Conservation (phyloP, 2,888 invertebrate genomes). For the Drosophila rellima region DNA sequence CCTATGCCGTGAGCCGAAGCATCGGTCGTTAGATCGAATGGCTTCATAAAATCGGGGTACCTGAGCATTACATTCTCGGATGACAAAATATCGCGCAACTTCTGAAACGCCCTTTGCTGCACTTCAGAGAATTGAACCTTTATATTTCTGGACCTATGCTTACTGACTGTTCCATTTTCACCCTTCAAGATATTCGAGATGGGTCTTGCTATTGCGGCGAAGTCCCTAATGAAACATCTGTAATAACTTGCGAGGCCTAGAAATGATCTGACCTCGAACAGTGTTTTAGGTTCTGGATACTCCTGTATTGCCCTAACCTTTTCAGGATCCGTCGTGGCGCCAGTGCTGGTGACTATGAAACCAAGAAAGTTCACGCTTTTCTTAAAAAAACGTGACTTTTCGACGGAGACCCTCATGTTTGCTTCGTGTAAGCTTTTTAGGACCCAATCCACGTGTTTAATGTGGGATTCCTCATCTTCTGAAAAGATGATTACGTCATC, state of each 20-base stretch:
- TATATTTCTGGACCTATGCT: conserved; percentile 9
- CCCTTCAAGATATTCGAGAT: conserved; percentile 4
- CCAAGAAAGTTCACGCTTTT: neutral
- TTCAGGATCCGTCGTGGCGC: conserved; percentile 5
- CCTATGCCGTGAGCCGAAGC: conserved; percentile 18
- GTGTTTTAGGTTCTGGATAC: conserved; percentile 10
- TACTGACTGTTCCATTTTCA: conserved; percentile 5
- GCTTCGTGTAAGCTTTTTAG: too few species aligned
- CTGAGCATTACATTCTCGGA: conserved; percentile 14
- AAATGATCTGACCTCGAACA: conserved; percentile 15
- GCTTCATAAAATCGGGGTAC: conserved; percentile 14
- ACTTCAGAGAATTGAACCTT: conserved; percentile 1
- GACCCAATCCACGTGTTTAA: conserved; percentile 12
- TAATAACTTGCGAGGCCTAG: conserved; percentile 14
- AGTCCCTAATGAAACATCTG: conserved; percentile 17
- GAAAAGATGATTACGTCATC: conserved; percentile 12
- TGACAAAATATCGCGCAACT: conserved; percentile 9
- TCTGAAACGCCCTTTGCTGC: neutral
- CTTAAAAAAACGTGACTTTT: too few species aligned
- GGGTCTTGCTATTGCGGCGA: conserved; percentile 10
- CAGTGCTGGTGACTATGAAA: conserved; percentile 22
- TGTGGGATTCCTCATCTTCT: neutral
- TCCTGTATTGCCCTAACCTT: conserved; percentile 2
- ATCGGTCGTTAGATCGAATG: conserved; percentile 23
- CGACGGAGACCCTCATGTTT: too few species aligned